A percentile compares a stretch with the other conserved stretches of the same genome.
These are phyloP conservation scores for Corythornis cristatus DNA, from an alignment of 2,113 vertebrate species.

Conservation along the genomic window DNA sequence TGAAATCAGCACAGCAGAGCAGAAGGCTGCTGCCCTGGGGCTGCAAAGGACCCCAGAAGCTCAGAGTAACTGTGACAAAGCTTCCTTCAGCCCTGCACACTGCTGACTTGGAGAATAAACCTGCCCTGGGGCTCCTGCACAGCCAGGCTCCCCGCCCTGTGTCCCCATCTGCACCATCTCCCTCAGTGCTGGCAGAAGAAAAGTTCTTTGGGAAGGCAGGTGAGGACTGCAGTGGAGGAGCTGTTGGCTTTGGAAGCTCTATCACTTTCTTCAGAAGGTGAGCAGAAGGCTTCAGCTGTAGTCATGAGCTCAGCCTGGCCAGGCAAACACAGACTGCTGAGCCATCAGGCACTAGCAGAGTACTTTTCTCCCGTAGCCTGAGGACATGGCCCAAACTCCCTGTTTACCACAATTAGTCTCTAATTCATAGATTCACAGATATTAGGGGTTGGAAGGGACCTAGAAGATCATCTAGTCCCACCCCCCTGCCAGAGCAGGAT, in stretches of 20 bases:
- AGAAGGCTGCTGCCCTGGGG: not conserved
- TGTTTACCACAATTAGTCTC: not conserved
- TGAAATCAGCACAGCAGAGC: not conserved
- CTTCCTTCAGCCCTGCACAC: not conserved
- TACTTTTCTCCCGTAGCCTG: not conserved
- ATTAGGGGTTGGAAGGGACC: too few species aligned
- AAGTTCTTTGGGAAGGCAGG: not conserved
- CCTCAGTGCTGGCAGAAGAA: rapidly evolving
- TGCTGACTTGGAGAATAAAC: not conserved
- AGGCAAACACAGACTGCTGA: not conserved
- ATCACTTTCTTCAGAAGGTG: not conserved
- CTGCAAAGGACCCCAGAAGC: not conserved
- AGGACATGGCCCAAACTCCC: not conserved
- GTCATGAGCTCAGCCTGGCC: not conserved
- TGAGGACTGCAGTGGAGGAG: not conserved
- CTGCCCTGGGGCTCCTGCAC: not conserved
- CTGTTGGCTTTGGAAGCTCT: not conserved
- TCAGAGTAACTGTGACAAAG: not conserved
- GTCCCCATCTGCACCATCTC: not conserved
- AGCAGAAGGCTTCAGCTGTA: not conserved
- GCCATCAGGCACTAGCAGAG: not conserved
- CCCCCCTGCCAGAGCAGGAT: too few species aligned
- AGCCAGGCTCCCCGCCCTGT: too few species aligned
- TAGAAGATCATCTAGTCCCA: too few species aligned
- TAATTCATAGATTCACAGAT: not conserved